Conservation (phyloP, 2,797 vertebrate species). For the Lophotriccus pileatus region DNA sequence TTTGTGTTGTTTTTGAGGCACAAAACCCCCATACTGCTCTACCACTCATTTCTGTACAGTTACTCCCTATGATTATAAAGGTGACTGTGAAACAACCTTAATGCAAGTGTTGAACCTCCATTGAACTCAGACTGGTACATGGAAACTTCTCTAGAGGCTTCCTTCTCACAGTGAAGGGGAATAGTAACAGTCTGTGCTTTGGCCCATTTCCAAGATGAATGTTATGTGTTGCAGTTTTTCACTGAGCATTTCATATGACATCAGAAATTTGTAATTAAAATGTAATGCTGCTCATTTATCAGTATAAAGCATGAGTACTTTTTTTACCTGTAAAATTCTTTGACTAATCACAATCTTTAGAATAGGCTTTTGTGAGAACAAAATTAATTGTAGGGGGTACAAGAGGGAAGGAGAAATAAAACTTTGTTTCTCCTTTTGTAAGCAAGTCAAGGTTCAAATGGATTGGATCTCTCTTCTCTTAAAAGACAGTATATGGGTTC, state of each 20-base stretch:
- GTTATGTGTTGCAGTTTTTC: background rate
- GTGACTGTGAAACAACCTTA: background rate
- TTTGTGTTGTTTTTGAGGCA: too few species aligned
- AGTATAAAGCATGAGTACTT: background rate
- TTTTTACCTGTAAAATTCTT: background rate
- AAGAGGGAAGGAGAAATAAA: background rate
- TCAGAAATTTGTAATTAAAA: constrained; percentile 1
- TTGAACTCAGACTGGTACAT: background rate
- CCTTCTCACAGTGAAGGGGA: background rate
- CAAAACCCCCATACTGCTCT: accelerated
- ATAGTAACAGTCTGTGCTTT: background rate
- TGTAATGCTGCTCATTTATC: background rate
- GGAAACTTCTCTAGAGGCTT: background rate
- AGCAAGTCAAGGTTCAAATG: background rate
- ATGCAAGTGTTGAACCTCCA: background rate
- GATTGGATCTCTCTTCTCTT: background rate
- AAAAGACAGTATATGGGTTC: background rate
- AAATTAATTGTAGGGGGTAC: background rate
- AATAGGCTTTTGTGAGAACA: background rate
- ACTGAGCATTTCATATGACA: background rate
- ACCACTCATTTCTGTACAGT: background rate
- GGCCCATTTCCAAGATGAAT: background rate
- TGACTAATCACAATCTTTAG: background rate
- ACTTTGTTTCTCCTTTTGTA: background rate
- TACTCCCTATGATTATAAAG: background rate